Evolutionary conservation across 2,113 vertebrate genomes (phyloP).

Genomic region (Bubo blakistoni): DNA sequence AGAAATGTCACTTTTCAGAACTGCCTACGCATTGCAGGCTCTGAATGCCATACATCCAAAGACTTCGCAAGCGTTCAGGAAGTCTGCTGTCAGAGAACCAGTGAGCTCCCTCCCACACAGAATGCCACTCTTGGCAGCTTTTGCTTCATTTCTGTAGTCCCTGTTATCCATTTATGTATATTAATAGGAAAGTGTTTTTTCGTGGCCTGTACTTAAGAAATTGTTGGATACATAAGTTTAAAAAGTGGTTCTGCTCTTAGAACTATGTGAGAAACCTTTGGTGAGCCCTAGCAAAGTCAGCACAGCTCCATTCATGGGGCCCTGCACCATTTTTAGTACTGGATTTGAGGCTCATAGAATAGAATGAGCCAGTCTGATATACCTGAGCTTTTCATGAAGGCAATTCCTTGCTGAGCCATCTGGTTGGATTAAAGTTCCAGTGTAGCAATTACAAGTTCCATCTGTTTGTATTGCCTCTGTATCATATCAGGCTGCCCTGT

Average conservation of each 20-base stretch:
- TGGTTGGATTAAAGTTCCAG: conserved; percentile 32
- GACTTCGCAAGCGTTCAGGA: background rate
- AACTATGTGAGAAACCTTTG: background rate
- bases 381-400: conserved; percentile 17
- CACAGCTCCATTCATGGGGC: background rate
- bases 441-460: conserved; percentile 8
- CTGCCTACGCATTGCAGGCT: conserved; percentile 2
- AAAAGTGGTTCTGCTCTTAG: background rate
- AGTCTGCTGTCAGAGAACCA: conserved; percentile 5
- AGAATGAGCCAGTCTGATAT: background rate
- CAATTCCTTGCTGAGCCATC: conserved; percentile 33
- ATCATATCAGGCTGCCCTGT: background rate
- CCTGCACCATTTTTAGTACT: background rate
- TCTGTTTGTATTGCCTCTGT: conserved; percentile 29
- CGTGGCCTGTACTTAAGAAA: background rate
- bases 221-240: background rate
- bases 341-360: background rate
- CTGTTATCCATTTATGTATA: background rate
- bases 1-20: background rate
- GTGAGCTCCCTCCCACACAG: background rate
- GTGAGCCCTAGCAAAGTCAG: background rate
- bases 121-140: background rate
- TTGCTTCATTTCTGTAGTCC: background rate
- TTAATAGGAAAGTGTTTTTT: background rate
- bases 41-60: background rate